Evolutionary conservation across 2,797 vertebrate species (phyloP), one percentile per base, ranked within the genome.

Genomic region (Poeciliopsis turneri): DNA sequence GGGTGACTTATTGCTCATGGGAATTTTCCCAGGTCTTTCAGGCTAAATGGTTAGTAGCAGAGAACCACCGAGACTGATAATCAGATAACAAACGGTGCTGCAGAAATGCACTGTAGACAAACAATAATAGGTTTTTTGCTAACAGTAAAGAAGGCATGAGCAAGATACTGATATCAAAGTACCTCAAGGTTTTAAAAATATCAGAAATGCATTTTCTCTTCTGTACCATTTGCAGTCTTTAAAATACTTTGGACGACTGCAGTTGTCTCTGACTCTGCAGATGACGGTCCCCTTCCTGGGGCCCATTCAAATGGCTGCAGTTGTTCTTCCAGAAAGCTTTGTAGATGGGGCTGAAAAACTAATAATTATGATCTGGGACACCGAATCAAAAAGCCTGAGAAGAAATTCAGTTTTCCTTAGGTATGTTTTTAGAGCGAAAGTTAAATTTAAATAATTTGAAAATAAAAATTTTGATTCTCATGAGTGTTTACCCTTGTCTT

Each of bases 1-100:
- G 20, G n/a, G 57, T 16, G 25, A 68, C 64, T 69, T 76, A 49
- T 69, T 77, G 33, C 69, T 71, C 36, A 46, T 25, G 68, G 51
- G 49, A 57, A 57, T 25, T 23, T 72, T 23, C 18, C 69, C 28
- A 16, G 59, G 33, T 15, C 28, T 72, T 53, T 57, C 13, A 25
- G 28, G 41, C 12, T 43, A 23, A 11, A 77, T n/a, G 13, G 49
- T 41, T 78, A 71, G 39, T 23, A 43, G 46, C 36, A 71, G 41
- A 71, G 30, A 57, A 59, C 18, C 41, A 33, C 69, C 11, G 30
- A 78, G n/a, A 71, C 76, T 43, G 16, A 70, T 30, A 41, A 57
- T 55, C 33, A 74, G 33, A 55, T 55, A 36, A 13, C 10, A 74
- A 15, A 41, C 53, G 71, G 25, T 45, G 39, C 12, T 70, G 39